These are phyloP conservation scores for Lysandra bellargus DNA, from an alignment of 2,888 invertebrate species.

Conservation along the genomic window DNA sequence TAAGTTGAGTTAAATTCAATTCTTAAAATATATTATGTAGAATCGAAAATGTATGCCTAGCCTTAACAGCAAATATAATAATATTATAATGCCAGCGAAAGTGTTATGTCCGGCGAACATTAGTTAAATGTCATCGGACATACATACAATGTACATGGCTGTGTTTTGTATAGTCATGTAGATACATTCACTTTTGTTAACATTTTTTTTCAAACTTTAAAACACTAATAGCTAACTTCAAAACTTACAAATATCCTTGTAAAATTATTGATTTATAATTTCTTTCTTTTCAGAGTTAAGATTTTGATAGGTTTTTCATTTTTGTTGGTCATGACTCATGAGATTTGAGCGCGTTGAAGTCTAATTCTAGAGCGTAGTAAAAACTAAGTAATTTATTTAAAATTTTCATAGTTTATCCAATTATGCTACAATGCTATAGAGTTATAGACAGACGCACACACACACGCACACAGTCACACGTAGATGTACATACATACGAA, in stretches of 20 bases:
- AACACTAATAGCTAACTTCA: no score
- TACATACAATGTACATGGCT: not conserved
- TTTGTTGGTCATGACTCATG: not conserved
- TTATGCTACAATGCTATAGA: no score
- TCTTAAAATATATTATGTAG: not conserved
- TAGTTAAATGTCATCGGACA: slow-evolving; percentile 14
- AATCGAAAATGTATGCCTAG: not conserved
- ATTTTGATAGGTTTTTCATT: not conserved
- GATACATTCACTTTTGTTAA: not conserved
- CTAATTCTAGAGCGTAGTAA: not conserved
- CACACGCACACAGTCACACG: no score
- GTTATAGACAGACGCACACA: no score
- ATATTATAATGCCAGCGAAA: slow-evolving; percentile 6
- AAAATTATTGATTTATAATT: not conserved
- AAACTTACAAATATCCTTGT: not conserved
- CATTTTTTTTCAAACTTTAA: not conserved
- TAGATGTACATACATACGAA: no score
- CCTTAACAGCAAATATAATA: not conserved
- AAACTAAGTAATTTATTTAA: not conserved
- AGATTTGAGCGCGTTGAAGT: not conserved
- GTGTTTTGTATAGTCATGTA: not conserved
- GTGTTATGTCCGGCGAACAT: not conserved
- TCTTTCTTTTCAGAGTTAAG: not conserved
- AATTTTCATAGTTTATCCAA: no score
- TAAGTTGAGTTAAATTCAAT: no score